These are phyloP conservation scores for Neotoxoptera formosana DNA, from an alignment of 1,140 invertebrate species.

Conservation along the genomic window DNA sequence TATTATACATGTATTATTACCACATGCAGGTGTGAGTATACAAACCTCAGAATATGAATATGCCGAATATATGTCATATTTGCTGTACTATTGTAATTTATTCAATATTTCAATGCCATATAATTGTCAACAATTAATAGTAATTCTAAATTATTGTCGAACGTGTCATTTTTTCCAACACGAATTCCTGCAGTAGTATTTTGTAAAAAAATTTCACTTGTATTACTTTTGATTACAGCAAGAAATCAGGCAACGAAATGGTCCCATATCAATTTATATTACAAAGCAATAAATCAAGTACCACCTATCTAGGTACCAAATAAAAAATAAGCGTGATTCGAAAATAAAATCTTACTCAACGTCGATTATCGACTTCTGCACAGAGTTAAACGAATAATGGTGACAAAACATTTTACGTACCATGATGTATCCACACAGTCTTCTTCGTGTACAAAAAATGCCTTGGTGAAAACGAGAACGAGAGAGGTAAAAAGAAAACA, in stretches of 20 bases:
- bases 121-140: no score
- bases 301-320: not conserved
- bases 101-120: no score
- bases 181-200: no score
- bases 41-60: no score
- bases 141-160: not conserved
- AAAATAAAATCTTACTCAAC: not conserved
- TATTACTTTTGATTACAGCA: not conserved
- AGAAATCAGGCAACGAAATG: not conserved
- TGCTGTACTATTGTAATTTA: no score
- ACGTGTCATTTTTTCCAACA: not conserved
- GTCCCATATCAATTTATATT: not conserved
- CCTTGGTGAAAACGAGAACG: not conserved
- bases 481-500: not conserved
- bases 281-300: not conserved
- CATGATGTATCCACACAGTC: not conserved
- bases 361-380: not conserved
- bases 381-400: not conserved
- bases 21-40: not conserved
- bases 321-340: not conserved
- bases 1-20: not conserved
- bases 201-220: not conserved
- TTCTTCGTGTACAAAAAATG: not conserved
- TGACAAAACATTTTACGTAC: not conserved
- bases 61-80: no score